Conservation (phyloP, 2,113 vertebrate genomes). For the Cryptotis parvus region DNA sequence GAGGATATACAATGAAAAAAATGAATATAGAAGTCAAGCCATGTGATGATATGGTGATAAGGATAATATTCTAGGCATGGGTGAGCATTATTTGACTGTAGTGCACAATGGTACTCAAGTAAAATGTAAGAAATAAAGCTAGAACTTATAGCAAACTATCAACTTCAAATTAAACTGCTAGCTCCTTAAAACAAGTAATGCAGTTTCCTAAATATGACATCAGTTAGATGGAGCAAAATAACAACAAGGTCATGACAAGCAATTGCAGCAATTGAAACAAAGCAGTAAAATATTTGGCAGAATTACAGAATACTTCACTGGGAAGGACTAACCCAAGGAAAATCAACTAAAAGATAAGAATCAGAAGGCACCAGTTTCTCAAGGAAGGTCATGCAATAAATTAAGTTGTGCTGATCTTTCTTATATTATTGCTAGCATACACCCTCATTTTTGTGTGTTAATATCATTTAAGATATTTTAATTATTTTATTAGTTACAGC, state of each 20-base stretch:
- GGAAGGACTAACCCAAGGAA: constrained; percentile 29
- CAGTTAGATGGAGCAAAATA: neutral
- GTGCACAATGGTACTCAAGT: neutral
- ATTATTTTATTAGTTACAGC: neutral
- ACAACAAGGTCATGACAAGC: neutral
- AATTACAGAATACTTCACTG: neutral
- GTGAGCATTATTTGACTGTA: neutral
- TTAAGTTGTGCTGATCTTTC: neutral
- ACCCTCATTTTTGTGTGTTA: neutral
- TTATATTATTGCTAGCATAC: neutral
- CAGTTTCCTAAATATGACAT: neutral
- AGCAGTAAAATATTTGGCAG: neutral
- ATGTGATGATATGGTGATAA: neutral
- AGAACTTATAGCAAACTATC: neutral
- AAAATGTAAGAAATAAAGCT: constrained; percentile 34
- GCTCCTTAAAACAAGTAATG: neutral
- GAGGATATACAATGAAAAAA: constrained; percentile 3
- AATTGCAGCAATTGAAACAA: neutral
- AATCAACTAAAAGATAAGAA: constrained; percentile 50
- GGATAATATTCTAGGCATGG: neutral
- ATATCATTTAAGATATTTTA: neutral
- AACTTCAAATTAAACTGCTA: neutral
- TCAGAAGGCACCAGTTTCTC: constrained; percentile 7
- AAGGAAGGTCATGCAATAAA: neutral
- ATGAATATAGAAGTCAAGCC: neutral